Conservation (phyloP, 2,113 vertebrate genomes). For the Carassius carassius region DNA sequence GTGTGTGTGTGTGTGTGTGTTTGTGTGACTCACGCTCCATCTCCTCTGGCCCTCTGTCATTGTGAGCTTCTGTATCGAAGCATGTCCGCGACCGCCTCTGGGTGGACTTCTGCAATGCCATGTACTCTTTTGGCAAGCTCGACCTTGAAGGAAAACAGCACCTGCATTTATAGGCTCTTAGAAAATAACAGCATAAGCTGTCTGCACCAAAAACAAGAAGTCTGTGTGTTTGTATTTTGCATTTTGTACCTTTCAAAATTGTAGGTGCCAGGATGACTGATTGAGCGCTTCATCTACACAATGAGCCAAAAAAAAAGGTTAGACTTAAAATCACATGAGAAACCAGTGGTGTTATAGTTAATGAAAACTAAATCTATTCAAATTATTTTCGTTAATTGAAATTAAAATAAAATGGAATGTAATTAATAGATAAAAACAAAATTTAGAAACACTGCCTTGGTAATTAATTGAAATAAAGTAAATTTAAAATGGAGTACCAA, state of each 20-base stretch:
- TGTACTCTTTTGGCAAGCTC: conserved; percentile 72
- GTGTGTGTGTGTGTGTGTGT: background rate
- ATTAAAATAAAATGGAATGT: no score
- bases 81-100: conserved; percentile 79
- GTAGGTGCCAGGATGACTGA: conserved; percentile 80
- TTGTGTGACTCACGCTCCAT: conserved; percentile 76
- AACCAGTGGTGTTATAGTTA: no score
- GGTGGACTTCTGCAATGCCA: conserved; percentile 69
- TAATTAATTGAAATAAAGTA: background rate
- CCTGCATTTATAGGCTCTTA: background rate
- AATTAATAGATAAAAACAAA: no score
- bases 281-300: conserved; percentile 79
- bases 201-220: conserved; percentile 29
- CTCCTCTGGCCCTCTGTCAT: conserved; percentile 74
- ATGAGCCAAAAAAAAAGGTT: background rate
- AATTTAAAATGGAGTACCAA: background rate
- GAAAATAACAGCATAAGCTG: background rate
- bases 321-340: no score
- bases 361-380: no score
- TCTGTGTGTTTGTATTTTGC: conserved; percentile 13
- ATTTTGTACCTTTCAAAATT: conserved; percentile 75
- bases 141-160: conserved; percentile 64
- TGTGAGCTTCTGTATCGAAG: conserved; percentile 80
- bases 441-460: no score
- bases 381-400: no score